phyloP scores from a whole-genome alignment of 1,140 invertebrate species.

The Parasteatoda tepidariorum region DNA sequence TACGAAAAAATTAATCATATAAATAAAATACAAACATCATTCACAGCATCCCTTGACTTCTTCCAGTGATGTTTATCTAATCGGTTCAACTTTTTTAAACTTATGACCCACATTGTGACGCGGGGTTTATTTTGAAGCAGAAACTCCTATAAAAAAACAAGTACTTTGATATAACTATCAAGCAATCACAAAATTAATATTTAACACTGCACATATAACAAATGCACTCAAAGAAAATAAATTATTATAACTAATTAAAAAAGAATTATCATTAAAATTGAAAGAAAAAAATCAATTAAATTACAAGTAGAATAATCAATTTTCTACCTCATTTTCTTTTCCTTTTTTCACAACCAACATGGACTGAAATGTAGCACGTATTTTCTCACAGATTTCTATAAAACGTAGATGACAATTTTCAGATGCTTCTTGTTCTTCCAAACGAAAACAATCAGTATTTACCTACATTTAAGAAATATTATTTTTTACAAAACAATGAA shows the following conservation, averaged over 20 bases:
- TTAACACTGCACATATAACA: background rate
- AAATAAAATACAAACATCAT: constrained; percentile 66
- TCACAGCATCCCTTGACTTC: constrained; percentile 79
- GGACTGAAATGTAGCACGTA: constrained; percentile 75
- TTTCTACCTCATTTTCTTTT: constrained; percentile 66
- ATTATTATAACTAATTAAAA: too few relatives aligned
- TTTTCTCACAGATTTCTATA: constrained; percentile 76
- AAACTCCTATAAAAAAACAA: constrained; percentile 68
- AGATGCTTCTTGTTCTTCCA: constrained; percentile 80
- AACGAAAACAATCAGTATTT: constrained; percentile 46
- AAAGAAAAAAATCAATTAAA: background rate
- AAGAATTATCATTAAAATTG: too few relatives aligned
- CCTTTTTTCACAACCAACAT: constrained; percentile 76
- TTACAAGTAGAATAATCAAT: constrained; percentile 56
- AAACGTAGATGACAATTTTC: constrained; percentile 78
- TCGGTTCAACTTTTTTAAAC: constrained; percentile 89
- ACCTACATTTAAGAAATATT: background rate
- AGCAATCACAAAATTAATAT: background rate
- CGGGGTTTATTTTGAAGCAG: constrained; percentile 76
- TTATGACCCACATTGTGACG: constrained; percentile 79
- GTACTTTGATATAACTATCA: background rate
- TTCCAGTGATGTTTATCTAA: constrained; percentile 88
- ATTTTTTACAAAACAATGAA: too few relatives aligned
- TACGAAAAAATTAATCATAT: background rate
- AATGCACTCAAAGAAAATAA: background rate